phyloP scores from a whole-genome alignment of 2,113 vertebrate species.

The Rhea pennata region DNA sequence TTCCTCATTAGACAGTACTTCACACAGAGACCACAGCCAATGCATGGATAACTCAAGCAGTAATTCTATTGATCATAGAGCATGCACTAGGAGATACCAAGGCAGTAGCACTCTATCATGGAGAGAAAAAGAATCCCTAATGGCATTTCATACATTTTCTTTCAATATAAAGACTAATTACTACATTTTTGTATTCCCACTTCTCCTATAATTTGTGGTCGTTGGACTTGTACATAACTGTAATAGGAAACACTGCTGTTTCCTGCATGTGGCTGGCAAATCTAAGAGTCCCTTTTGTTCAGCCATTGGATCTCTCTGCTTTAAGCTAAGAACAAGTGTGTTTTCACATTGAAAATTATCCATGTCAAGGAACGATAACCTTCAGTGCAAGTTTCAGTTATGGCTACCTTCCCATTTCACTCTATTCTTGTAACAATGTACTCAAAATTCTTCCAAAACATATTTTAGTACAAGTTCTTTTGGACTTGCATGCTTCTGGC shows the following conservation, averaged over 20 bases:
- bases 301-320: neutral
- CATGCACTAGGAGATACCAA: neutral
- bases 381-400: neutral
- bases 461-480: neutral
- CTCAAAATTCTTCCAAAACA: neutral
- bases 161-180: neutral
- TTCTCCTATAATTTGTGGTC: neutral
- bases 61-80: neutral
- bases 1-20: neutral
- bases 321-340: neutral
- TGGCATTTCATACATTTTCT: neutral
- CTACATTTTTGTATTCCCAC: neutral
- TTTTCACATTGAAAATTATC: conserved; percentile 1
- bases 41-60: neutral
- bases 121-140: neutral
- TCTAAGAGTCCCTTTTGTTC: neutral
- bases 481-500: neutral
- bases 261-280: neutral
- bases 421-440: neutral
- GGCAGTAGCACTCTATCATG: neutral
- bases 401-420: neutral
- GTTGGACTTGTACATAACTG: neutral
- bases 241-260: neutral
- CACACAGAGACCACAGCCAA: neutral
- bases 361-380: neutral